Percentiles rank a stretch among this genome's conserved stretches.
phyloP scores from a whole-genome alignment of 2,888 invertebrate genomes.

The Drosophila mulleri region DNA sequence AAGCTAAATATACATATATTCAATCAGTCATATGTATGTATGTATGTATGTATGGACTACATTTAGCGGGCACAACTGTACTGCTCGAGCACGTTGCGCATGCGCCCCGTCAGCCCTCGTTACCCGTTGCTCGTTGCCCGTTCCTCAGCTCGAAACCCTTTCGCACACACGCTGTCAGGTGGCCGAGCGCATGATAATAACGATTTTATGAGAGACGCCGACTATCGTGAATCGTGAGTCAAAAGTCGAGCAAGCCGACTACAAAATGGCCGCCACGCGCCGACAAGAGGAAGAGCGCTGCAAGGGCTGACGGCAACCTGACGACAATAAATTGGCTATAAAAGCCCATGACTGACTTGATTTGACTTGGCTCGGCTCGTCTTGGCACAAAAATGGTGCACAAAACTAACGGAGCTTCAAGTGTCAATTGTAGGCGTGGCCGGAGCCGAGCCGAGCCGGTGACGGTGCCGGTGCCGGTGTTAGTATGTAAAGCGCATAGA shows the following conservation, averaged over 20 bases:
- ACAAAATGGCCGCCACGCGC: conserved; percentile 37
- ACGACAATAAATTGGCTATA: conserved; percentile 46
- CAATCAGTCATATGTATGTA: no score
- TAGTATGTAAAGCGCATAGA: conserved; percentile 19
- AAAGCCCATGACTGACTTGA: conserved; percentile 57
- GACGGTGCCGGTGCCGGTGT: no score
- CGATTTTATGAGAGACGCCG: neutral
- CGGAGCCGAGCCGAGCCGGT: neutral
- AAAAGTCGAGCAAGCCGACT: neutral
- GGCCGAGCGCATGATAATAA: neutral
- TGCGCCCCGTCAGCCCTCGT: conserved; percentile 9
- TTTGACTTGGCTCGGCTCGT: neutral
- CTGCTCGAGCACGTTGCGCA: neutral
- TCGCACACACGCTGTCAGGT: conserved; percentile 1
- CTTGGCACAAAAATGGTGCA: neutral
- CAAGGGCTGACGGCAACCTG: neutral
- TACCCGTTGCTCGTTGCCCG: neutral
- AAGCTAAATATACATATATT: neutral
- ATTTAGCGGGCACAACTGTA: neutral
- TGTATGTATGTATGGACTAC: no score
- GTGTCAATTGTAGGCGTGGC: conserved; percentile 29
- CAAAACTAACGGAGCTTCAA: conserved; percentile 1
- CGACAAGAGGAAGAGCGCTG: conserved; percentile 12
- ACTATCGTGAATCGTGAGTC: conserved; percentile 1
- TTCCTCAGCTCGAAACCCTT: neutral